Percentiles rank a stretch among this genome's conserved stretches.
phyloP scores from a whole-genome alignment of 1,140 invertebrate species.

The Nylanderia fulva region DNA sequence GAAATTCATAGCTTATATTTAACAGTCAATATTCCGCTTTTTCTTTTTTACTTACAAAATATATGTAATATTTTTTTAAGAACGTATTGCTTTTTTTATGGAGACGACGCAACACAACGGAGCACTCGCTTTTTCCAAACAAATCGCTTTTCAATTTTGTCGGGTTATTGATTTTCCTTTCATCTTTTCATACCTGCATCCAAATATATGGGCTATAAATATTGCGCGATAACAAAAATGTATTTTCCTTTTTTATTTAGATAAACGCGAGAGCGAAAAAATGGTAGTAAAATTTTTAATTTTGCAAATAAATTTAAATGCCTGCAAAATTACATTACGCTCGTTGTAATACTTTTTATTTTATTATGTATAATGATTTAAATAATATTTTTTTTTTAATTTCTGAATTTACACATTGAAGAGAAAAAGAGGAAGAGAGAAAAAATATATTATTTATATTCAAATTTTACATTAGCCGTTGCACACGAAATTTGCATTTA shows the following conservation, averaged over 20 bases:
- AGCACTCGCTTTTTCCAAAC: background rate
- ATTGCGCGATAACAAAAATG: background rate
- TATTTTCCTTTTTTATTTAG: constrained; percentile 21
- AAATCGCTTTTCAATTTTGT: constrained; percentile 36
- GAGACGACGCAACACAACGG: constrained; percentile 6
- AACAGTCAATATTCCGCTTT: background rate
- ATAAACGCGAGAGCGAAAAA: background rate
- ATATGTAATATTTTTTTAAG: constrained; percentile 16
- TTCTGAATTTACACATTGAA: constrained; percentile 26
- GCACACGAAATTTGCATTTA: constrained; percentile 46
- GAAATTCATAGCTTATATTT: constrained; percentile 30
- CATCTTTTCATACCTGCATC: background rate
- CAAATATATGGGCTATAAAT: constrained; percentile 8
- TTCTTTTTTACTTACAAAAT: constrained; percentile 28
- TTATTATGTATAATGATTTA: background rate
- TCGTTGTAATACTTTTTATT: background rate
- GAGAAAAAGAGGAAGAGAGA: background rate
- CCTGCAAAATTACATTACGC: background rate
- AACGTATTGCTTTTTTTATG: constrained; percentile 27
- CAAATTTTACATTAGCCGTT: constrained; percentile 48
- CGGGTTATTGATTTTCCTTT: constrained; percentile 17
- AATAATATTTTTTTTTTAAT: constrained; percentile 4
- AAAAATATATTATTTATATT: constrained; percentile 38
- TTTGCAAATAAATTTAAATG: constrained; percentile 3
- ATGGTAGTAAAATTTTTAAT: constrained; percentile 3